A percentile compares a stretch with the other conserved stretches of the same genome.
Conservation (phyloP, 2,113 vertebrate genomes). For the Sinocyclocheilus grahami region DNA sequence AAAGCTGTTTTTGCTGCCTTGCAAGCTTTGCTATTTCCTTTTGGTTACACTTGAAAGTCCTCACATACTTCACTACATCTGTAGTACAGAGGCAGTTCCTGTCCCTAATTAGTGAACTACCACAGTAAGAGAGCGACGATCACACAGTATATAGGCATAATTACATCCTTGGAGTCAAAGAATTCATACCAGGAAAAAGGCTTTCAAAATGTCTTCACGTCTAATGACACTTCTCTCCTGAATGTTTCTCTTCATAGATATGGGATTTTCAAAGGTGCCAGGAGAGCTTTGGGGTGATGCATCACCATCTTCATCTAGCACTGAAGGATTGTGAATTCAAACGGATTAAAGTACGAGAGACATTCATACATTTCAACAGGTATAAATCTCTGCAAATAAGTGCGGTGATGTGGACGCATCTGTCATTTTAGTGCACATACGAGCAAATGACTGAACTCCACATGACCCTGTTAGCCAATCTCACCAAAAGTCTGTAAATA, state of each 20-base stretch:
- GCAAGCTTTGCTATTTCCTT: not conserved
- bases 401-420: not conserved
- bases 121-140: not conserved
- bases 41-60: not conserved
- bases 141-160: conserved; percentile 6
- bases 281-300: not conserved
- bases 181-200: not conserved
- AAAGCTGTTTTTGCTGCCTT: not conserved
- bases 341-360: not conserved
- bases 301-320: not conserved
- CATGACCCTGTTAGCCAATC: conserved; percentile 57
- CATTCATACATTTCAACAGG: conserved; percentile 12
- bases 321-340: conserved; percentile 12
- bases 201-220: conserved; percentile 9
- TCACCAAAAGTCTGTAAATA: conserved; percentile 27
- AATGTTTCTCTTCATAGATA: not conserved
- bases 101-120: not conserved
- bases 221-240: not conserved
- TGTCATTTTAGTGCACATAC: conserved; percentile 20
- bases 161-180: not conserved
- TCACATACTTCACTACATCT: conserved; percentile 21
- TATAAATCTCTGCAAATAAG: conserved; percentile 14
- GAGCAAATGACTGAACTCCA: conserved; percentile 57
- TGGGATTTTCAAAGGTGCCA: not conserved
- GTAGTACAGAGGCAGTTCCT: not conserved